Conservation (phyloP, 2,888 invertebrate species). For the Callosobruchus maculatus region DNA sequence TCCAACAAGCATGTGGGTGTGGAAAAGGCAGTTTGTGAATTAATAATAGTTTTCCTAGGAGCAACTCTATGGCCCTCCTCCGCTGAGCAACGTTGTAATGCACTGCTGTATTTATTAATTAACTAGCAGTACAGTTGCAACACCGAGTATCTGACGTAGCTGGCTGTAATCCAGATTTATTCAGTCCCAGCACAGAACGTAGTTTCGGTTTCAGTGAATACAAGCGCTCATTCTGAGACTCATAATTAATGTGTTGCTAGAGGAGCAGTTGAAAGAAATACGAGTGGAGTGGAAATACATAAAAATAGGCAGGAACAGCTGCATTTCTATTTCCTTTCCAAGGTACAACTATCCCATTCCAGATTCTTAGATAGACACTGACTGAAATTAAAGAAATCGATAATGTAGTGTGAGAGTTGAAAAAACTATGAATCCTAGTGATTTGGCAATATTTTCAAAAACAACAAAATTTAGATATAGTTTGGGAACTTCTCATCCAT, state of each 20-base stretch:
- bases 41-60: background rate
- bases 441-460: no score
- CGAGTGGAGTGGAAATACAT: no score
- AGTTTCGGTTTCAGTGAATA: background rate
- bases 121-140: background rate
- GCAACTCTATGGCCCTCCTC: background rate
- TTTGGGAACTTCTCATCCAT: no score
- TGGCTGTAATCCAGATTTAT: background rate
- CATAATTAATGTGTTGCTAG: background rate
- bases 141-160: background rate
- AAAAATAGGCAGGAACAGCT: no score
- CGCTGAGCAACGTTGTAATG: background rate
- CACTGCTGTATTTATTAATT: background rate
- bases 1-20: background rate
- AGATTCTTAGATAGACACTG: no score
- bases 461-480: no score
- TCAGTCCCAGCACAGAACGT: background rate
- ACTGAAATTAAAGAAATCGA: no score
- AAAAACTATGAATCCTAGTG: no score
- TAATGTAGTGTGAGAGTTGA: no score
- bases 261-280: background rate
- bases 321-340: no score
- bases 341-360: no score
- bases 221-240: background rate
- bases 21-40: background rate